phyloP scores from a whole-genome alignment of 2,797 vertebrate genomes.

The Epinephelus awoara region DNA sequence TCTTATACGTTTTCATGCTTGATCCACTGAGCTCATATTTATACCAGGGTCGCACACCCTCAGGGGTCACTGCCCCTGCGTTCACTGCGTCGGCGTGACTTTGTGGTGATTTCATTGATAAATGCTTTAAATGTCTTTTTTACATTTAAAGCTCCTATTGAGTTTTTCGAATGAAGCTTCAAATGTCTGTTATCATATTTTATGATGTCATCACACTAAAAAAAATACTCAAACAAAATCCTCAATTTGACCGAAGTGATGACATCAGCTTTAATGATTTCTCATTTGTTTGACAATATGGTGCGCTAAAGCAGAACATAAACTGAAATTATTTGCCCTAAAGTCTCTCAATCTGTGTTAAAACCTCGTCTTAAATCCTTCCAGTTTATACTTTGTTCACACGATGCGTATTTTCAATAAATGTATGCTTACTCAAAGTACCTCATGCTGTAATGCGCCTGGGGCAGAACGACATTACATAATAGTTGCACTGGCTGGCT shows the following conservation, averaged over 20 bases:
- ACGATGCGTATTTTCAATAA: background rate
- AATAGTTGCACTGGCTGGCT: background rate
- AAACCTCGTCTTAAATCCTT: background rate
- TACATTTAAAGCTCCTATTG: too few relatives aligned
- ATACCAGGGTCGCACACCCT: background rate
- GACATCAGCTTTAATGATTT: too few relatives aligned
- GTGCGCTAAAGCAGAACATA: background rate
- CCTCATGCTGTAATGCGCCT: background rate
- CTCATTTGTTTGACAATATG: too few relatives aligned
- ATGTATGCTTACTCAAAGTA: background rate
- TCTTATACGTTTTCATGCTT: background rate
- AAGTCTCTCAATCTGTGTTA: background rate
- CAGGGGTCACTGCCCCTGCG: background rate
- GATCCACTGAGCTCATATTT: background rate
- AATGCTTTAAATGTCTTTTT: too few relatives aligned
- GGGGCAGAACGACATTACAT: background rate
- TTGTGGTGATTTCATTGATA: background rate
- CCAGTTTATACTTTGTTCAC: background rate
- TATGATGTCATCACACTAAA: too few relatives aligned
- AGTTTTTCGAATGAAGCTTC: too few relatives aligned
- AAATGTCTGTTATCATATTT: too few relatives aligned
- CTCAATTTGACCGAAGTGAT: too few relatives aligned
- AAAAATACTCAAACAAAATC: too few relatives aligned
- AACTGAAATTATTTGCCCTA: background rate
- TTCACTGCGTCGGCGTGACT: background rate